Base-by-base conservation (phyloP, 2,888 invertebrate genomes). In the Mylabris sibirica region DNA sequence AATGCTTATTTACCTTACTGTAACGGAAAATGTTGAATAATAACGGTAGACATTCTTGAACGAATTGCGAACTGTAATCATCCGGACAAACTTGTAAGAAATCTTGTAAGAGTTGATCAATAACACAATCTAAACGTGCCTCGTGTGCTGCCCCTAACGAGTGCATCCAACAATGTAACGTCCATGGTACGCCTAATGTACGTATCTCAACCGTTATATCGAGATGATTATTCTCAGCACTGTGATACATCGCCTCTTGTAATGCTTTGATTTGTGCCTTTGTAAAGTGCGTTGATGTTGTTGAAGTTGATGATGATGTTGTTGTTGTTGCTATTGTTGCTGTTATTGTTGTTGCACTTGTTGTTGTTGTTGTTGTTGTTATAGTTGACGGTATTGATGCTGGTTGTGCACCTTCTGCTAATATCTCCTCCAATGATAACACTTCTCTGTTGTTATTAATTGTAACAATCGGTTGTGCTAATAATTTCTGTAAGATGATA, bases 161-260 rank as follows among this genome's bases (percentile, higher is more conserved):
- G 80, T 94, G 90, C 88, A 95, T 95, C 97, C 97, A 97, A 76
- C 95, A 95, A 82, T 97, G 95, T 26, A 96, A 84, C 0, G 95
- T 96, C 97, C 97, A 97, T 3, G 94, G 92, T 12, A 97, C 93
- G 34, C 96, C 95, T 63, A 96, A 85, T 49, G 93, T 92, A 68
- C 96, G 89, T 38, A 97, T 87, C 81, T 97, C 96, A 78, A 96
- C 88, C 0, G 96, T 96, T 74, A 97, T 93, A 81, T 97, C 96
- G 67, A 96, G 87, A 84, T 96, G 93, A 79, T 95, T 95, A 82
- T 94, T 95, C 84, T 97, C 97, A 0, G 96, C 94, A 71, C 95
- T 95, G 81, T 96, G 96, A 82, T 97, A 97, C 94, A 97, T 94
- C 24, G 97, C 96, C 84, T 97, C 96, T 81, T 96, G 95, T 68